Evolutionary conservation across 1,140 invertebrate genomes (phyloP), one percentile per base, ranked within the genome.

Genomic region (Watersipora subatra): DNA sequence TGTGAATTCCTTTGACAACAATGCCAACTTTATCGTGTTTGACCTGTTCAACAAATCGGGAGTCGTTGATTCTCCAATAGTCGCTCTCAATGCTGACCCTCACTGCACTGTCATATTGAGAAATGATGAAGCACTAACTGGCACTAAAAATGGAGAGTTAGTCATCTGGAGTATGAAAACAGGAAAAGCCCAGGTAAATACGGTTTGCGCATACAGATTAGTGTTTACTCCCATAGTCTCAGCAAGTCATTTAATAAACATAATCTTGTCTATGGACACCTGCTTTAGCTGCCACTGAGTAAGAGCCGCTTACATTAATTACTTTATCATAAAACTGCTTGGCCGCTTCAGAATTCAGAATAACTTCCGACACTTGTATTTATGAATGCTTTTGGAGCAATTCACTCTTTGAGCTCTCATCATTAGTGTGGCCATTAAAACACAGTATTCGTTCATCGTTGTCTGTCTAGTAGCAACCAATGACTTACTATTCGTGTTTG

Each of bases 71-170:
- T 73, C 76, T 1, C 72, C 66, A 61, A 70, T 77, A 46, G 67
- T 78, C 19, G 72, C 70, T 62, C 66, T 80, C 20, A 73, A 80
- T 63, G 78, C 78, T 17, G 70, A 73, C 28, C 73, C 75, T 26
- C 75, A 77, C 56, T 73, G 71, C 58, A 80, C 77, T 0, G 76
- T 73, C 20, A 71, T 79, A 3, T 69, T 80, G n/a, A 75, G 73
- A 25, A 71, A 71, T 61, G 73, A 78, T 46, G 79, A 80, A 61
- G 79, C 76, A 0, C 73, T 79, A n/a, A 80, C 79, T 28, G 79
- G 79, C 25, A 66, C 74, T 20, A 64, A 74, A 28, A 78, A 78
- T 66, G 79, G 79, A 34, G 76, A 80, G 30, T 69, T 80, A 1
- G 71, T 75, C 17, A 71, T 80, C 28, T 80, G 79, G 79, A 79